Evolutionary conservation across 1,140 invertebrate genomes (phyloP), one percentile per base, ranked within the genome.

Genomic region (Diabrotica undecimpunctata): DNA sequence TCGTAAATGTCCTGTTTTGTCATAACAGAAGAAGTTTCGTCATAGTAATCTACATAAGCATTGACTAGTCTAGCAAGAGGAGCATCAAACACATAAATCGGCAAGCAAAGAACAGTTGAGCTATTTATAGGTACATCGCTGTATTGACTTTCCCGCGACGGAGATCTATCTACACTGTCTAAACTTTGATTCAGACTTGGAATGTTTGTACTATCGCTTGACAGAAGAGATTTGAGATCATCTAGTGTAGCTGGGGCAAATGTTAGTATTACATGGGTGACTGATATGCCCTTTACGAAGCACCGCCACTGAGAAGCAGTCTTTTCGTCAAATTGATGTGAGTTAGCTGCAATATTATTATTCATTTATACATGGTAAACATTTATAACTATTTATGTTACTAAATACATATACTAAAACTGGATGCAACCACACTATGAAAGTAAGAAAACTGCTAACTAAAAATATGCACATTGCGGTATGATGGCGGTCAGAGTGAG

Each of bases 1-100:
- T 82, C 79, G 71, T 81, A 83, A 13, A 83, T 77, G 65, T 84
- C 83, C 56, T 76, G 78, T n/a, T n/a, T n/a, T n/a, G n/a, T n/a
- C 14, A 77, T 63, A 13, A 50, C 14, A 38, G 39, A 39, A 8
- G 64, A 66, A 2, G 46, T 12, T 6, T 65, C 65, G 53, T 74
- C 72, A 51, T 66, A 68, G 61, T 70, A 70, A 64, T 87, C 81
- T 9, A 88, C 79, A 5, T 88, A 79, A 0, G 83, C 81, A 61
- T 87, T 84, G 5, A 86, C 84, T 35, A 90, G 72, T 53, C 82
- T 76, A 11, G 82, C 79, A 6, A 88, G 72, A 3, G 86, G 84
- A 75, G 88, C 90, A 74, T 90, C 87, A 72, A 89, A 91, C 3
- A 89, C 81, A 70, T 88, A 91, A 59, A 91, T 76, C 0, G 90